phyloP scores from a whole-genome alignment of 2,888 invertebrate genomes.

The Phengaris alcon region DNA sequence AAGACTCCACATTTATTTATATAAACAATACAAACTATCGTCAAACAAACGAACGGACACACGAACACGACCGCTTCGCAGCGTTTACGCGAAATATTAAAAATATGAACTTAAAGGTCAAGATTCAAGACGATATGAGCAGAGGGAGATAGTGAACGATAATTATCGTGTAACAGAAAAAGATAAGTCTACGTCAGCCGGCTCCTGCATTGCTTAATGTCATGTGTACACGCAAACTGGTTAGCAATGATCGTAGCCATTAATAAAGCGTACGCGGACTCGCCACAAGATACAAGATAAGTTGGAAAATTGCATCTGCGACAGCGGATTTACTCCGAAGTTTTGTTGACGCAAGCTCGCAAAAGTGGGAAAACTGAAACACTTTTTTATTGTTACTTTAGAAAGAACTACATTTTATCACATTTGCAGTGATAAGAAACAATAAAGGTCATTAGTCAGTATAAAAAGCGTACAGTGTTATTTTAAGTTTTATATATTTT shows the following conservation, averaged over 20 bases:
- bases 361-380: constrained; percentile 5
- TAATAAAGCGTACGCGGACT: constrained; percentile 36
- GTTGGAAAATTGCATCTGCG: constrained; percentile 2
- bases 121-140: constrained; percentile 58
- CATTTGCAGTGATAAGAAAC: not conserved
- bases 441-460: not conserved
- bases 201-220: constrained; percentile 39
- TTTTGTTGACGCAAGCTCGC: constrained; percentile 5
- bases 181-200: constrained; percentile 44
- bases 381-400: constrained; percentile 1
- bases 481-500: too few species aligned
- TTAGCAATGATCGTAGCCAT: constrained; percentile 51
- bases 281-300: not conserved
- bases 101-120: constrained; percentile 56
- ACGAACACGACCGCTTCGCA: constrained; percentile 12
- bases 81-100: constrained; percentile 43
- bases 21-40: constrained; percentile 11
- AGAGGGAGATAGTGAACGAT: constrained; percentile 43
- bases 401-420: not conserved
- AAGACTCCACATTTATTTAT: constrained; percentile 20
- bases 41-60: constrained; percentile 6
- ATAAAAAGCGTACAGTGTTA: not conserved
- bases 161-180: constrained; percentile 37
- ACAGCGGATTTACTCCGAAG: constrained; percentile 4
- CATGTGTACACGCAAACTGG: constrained; percentile 55